Evolutionary conservation across 2,888 invertebrate genomes (phyloP), one percentile per base, ranked within the genome.

Genomic region (Cetonia aurata): DNA sequence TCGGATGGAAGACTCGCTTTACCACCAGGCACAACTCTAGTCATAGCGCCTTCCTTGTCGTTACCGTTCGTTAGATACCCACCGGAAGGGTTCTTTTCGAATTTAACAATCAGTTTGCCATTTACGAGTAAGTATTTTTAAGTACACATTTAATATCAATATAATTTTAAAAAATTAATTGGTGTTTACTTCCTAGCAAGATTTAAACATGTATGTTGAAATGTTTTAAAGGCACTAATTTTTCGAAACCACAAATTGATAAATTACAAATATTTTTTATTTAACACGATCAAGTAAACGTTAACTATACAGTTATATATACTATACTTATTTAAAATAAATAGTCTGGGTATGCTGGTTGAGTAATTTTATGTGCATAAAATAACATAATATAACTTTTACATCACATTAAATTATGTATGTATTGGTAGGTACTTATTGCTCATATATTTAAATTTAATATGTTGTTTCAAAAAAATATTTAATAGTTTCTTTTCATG

Each of bases 51-150:
- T 9, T 93, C 95, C 4, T 83, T 95, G 53, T 91, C 94, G 4
- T 86, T 95, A 86, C 95, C 95, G 9, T 91, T 95, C 79, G 93
- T 95, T 3, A 86, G 95, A 77, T 92, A 95, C 86, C 95, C 95
- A 8, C 94, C 94, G 0, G 91, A 93, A 79, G 95, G 95, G 65
- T 95, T 95, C 83, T 88, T 93, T 77, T 93, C 94, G 66, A 95
- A 95, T 82, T 87, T 95, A 86, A 92, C 94, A 25, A 89, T 95
- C 79, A 93, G 93, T 84, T 89, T 95, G 78, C 95, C 95, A 15
- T 92, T 95, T 79, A 92, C 94, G 80, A 94, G 95, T 95, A 85
- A 90, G 92, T 89, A 70, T 25, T 33, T 33, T 33, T n/a, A n/a
- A n/a, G n/a, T n/a, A n/a, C n/a, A n/a, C n/a, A n/a, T n/a, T n/a